phyloP scores from a whole-genome alignment of 2,888 invertebrate genomes.

The Sericinus montela region DNA sequence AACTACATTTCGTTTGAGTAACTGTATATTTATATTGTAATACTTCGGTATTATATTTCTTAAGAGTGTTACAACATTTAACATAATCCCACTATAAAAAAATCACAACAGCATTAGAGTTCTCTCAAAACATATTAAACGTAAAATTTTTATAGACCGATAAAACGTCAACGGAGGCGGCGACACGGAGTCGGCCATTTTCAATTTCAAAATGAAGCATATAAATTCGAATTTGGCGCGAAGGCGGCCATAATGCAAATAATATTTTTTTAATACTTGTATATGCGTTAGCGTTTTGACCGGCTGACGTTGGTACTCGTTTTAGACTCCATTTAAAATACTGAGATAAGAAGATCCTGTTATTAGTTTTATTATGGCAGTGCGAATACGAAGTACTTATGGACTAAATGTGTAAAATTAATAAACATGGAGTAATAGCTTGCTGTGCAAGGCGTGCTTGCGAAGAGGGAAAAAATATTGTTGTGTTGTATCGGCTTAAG shows the following conservation, averaged over 20 bases:
- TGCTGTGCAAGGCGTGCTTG: too few relatives aligned
- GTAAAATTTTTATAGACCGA: conserved; percentile 27
- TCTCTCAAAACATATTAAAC: conserved; percentile 11
- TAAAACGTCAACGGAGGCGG: conserved; percentile 33
- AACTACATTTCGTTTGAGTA: neutral
- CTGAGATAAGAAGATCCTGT: too few relatives aligned
- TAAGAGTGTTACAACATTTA: neutral
- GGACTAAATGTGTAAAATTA: too few relatives aligned
- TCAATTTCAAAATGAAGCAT: conserved; percentile 41
- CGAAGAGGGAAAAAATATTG: too few relatives aligned
- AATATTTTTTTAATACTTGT: conserved; percentile 35
- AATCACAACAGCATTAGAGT: conserved; percentile 12
- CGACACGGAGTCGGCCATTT: conserved; percentile 47
- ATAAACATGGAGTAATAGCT: too few relatives aligned
- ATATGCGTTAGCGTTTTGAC: too few relatives aligned
- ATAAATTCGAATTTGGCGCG: conserved; percentile 52
- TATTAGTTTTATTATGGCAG: too few relatives aligned
- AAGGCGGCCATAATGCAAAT: conserved; percentile 48
- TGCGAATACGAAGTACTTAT: too few relatives aligned
- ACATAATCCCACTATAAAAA: neutral
- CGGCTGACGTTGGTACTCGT: too few relatives aligned
- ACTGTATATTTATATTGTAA: too few relatives aligned
- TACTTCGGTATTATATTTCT: neutral
- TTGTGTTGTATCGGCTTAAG: too few relatives aligned
- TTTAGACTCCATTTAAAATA: too few relatives aligned